phyloP scores from a whole-genome alignment of 2,113 vertebrate species.

The Astur gentilis region DNA sequence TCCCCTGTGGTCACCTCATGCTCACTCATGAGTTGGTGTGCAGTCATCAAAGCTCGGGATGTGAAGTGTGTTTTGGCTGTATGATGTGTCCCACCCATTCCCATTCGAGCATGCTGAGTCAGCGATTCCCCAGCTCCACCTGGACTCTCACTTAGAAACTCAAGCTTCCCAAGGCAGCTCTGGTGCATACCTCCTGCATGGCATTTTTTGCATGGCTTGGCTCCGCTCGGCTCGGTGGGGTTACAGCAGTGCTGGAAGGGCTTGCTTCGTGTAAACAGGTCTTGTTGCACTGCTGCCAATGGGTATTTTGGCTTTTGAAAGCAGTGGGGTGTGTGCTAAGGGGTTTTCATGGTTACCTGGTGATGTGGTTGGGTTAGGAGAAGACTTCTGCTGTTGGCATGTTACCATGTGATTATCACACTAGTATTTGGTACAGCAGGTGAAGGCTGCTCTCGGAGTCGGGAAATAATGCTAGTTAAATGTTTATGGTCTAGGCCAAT shows the following conservation, averaged over 20 bases:
- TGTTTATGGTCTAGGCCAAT: background rate
- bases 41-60: rapidly evolving
- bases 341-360: background rate
- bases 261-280: background rate
- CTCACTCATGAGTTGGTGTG: background rate
- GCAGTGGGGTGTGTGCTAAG: background rate
- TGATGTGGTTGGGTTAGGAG: background rate
- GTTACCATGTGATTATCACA: background rate
- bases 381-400: background rate
- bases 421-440: background rate
- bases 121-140: background rate
- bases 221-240: background rate
- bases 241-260: background rate
- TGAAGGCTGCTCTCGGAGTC: background rate
- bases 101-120: background rate
- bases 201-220: background rate
- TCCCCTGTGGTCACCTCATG: background rate
- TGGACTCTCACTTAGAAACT: background rate
- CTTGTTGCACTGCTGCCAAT: background rate
- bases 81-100: background rate
- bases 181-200: background rate
- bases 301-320: background rate
- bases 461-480: background rate
- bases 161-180: background rate
- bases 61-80: background rate